Conservation (phyloP, 2,797 vertebrate genomes). For the Pantherophis vulpinus region DNA sequence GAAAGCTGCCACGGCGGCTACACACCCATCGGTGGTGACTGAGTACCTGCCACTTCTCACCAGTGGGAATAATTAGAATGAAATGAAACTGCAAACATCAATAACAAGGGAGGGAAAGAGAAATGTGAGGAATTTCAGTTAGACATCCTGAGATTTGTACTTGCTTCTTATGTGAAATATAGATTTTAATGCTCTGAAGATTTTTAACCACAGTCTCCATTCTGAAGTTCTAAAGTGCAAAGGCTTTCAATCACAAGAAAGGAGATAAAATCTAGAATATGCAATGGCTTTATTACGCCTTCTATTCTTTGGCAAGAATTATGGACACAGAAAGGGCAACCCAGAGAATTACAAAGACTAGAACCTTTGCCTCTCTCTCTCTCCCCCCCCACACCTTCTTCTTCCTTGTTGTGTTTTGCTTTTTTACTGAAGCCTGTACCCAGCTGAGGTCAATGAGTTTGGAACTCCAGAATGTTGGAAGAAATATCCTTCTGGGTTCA, state of each 20-base stretch:
- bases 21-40: constrained; percentile 16
- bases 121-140: constrained; percentile 42
- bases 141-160: constrained; percentile 56
- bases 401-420: neutral
- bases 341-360: fast-evolving
- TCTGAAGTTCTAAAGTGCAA: constrained; percentile 44
- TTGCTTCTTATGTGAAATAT: constrained; percentile 52
- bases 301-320: neutral
- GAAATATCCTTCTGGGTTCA: too few species aligned
- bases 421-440: neutral
- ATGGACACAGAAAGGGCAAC: neutral
- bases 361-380: neutral
- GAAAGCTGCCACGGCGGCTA: constrained; percentile 39
- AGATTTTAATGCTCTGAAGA: constrained; percentile 55
- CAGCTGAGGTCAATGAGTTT: neutral
- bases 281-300: constrained; percentile 25
- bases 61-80: constrained; percentile 57
- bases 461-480: neutral
- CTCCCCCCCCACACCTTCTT: fast-evolving
- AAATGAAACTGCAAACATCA: constrained; percentile 54
- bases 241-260: constrained; percentile 32
- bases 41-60: constrained; percentile 49
- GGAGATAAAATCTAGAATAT: constrained; percentile 42
- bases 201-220: constrained; percentile 38
- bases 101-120: constrained; percentile 6